Evolutionary conservation across 2,888 invertebrate genomes (phyloP), one percentile per base, ranked within the genome.

Genomic region (Ophioninae sp.): DNA sequence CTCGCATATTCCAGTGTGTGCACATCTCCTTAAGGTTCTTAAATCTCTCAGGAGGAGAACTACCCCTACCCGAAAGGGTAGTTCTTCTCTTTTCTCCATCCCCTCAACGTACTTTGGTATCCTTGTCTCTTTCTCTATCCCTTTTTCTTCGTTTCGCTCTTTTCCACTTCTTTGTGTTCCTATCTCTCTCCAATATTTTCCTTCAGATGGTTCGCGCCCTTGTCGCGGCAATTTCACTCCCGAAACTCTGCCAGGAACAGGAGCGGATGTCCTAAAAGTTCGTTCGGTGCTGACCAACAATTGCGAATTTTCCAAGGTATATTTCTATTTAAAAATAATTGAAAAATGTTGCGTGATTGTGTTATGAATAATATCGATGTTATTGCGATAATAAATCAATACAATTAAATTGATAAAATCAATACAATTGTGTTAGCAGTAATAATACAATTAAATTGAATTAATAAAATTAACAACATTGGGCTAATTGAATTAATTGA

Each of bases 151-250:
- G 2, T 65, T 10, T 59, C 13, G 6, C 9, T n/a, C 6, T 20
- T 13, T 61, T 30, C 39, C 39, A 59, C 13, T 44, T 39, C 30
- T 20, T 37, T 30, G 23, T 23, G 22, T 20, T 10, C 13, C 8
- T 37, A 20, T 63, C 0, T 44, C 37, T 74, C 23, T 37, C 17
- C 23, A 51, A 61, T 10, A 7, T 39, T 23, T 41, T 13, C 63
- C 68, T 41, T 22, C 23, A 51, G 23, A 44, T 61, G 13, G 30
- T 13, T 37, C 44, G 13, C 59, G 9, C 30, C n/a, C 64, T 67
- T n/a, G 39, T 63, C 59, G 41, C 44, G 37, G 51, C 65, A 78
- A 82, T 82, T 59, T 69, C 23, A n/a, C 51, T 59, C 20, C 59
- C 13, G 51, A 78, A 72, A 67, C 10, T 22, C 39, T 78, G 68